A percentile compares a stretch with the other conserved stretches of the same genome.
These are phyloP conservation scores for Folsomia candida DNA, from an alignment of 2,888 invertebrate species.

Conservation along the genomic window DNA sequence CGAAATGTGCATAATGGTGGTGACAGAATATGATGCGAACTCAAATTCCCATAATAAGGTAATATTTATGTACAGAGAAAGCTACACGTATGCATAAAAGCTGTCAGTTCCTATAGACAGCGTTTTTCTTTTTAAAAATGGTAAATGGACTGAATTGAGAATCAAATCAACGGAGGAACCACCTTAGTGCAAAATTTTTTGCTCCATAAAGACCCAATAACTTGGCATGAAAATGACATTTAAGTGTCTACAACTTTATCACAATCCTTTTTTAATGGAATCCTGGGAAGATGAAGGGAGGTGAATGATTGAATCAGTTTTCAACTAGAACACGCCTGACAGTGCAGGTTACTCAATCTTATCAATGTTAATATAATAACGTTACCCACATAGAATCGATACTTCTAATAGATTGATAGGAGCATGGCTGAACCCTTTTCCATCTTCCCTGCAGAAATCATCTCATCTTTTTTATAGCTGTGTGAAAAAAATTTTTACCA, in stretches of 20 bases:
- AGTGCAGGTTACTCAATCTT: neutral
- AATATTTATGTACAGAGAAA: no score
- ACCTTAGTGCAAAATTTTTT: neutral
- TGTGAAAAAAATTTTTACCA: no score
- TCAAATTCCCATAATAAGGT: no score
- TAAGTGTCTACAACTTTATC: slow-evolving; percentile 5
- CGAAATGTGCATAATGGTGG: no score
- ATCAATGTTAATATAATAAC: neutral
- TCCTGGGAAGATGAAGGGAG: neutral
- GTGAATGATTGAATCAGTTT: neutral
- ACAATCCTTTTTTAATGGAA: neutral
- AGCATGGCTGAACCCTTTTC: neutral
- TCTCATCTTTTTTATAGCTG: no score
- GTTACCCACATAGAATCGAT: slow-evolving; percentile 7
- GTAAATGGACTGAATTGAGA: neutral
- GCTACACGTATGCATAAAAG: no score
- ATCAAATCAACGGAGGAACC: neutral
- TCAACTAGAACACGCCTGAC: neutral
- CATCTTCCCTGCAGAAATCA: no score
- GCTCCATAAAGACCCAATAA: neutral
- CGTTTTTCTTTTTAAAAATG: no score
- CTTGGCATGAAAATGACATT: neutral
- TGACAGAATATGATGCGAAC: no score
- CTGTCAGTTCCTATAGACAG: no score
- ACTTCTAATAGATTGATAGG: neutral